phyloP scores from a whole-genome alignment of 2,888 invertebrate species.

The Pherbina coryleti region DNA sequence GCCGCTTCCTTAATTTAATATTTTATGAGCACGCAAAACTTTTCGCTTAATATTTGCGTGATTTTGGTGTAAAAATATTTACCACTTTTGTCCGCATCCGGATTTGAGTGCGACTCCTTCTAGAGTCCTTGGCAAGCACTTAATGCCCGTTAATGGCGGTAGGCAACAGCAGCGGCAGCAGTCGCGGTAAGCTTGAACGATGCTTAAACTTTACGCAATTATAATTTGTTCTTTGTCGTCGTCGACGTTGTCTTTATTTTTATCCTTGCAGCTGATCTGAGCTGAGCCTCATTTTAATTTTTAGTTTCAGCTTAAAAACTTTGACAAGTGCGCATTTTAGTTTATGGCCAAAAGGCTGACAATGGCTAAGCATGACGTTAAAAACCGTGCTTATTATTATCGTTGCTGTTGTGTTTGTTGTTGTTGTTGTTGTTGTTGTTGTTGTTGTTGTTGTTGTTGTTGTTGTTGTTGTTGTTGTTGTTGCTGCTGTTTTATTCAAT shows the following conservation, averaged over 20 bases:
- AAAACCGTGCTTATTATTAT: background rate
- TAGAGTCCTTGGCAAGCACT: background rate
- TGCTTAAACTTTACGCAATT: conserved; percentile 1
- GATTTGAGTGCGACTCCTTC: too few relatives aligned
- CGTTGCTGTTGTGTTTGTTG: background rate
- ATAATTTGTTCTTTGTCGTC: background rate
- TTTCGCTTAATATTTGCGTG: conserved; percentile 6
- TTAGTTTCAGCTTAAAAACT: background rate
- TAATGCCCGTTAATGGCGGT: background rate
- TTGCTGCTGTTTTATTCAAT: background rate
- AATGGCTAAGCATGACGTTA: background rate
- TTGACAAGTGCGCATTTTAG: background rate
- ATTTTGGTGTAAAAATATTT: background rate
- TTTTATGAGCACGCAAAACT: conserved; percentile 17
- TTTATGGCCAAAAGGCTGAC: background rate
- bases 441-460: background rate
- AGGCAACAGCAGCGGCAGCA: background rate
- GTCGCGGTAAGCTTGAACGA: too few relatives aligned
- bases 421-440: too few relatives aligned
- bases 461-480: background rate
- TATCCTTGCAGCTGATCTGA: background rate
- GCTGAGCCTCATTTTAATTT: background rate
- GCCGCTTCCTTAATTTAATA: conserved; percentile 5
- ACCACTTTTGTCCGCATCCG: background rate
- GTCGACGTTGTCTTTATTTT: background rate